Base-by-base conservation (phyloP, 2,113 vertebrate genomes). In the Grus americana region DNA sequence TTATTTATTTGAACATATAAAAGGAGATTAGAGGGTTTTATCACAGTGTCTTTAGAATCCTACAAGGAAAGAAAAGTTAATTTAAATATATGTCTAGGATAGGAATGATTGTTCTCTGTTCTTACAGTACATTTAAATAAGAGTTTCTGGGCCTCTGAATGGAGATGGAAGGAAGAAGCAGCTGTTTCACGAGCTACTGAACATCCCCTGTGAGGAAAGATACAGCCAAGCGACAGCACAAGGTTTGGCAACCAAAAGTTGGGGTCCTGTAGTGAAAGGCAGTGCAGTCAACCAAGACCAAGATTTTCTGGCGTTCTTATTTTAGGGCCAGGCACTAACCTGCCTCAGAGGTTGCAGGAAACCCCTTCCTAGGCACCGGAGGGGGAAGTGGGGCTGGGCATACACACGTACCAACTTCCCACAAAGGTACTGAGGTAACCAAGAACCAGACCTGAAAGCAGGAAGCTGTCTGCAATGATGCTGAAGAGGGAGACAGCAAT, bases 251-350 rank as follows among this genome's bases (percentile, higher is more conserved):
- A 49, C 9, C 36, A 44, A 61, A 30, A 54, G 2, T 2, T 23
- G 24, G 29, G 23, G 24, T 61, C 20, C 40, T 47, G 20, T 54
- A 83, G 52, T 1, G 1, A 67, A 7, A 6, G 18, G 0, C 0
- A 65, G 9, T 4, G 20, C 23, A 50, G 32, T 16, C 26, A 79
- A 47, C 10, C 12, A 70, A 88, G 10, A 59, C 14, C 4, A 8
- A 70, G 12, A 65, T 65, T 44, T 86, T 72, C 49, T 40, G 15
- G 4, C 2, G 1, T 65, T 66, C 59, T 81, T 13, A 32, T 79
- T 70, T 86, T 44, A 47, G 16, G 5, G 15, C 6, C 30, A 79
- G 30, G 29, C 2, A 12, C 4, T 49, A 73, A 63, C 22, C 5
- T 9, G 16, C 16, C 50, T 55, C 58, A 26, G 30, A 54, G 13